A percentile compares a stretch with the other conserved stretches of the same genome.
Evolutionary conservation across 1,140 invertebrate species (phyloP).

Genomic region (Hylaeus volcanicus): DNA sequence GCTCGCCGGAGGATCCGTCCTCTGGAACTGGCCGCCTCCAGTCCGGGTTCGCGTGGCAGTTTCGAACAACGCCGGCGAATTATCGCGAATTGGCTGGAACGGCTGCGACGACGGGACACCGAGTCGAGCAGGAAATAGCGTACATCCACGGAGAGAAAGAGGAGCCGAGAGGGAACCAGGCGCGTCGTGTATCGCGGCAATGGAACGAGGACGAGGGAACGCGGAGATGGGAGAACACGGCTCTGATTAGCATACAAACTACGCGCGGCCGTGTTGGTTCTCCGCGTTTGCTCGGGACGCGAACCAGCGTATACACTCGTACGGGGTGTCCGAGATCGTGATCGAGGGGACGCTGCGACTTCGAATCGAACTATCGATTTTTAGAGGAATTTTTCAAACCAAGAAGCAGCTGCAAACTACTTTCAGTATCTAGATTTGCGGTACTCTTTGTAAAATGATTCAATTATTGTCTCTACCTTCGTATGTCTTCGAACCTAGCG

Average conservation of each 20-base stretch:
- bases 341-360: constrained; percentile 1
- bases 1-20: too few relatives aligned
- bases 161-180: background rate
- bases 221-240: constrained; percentile 65
- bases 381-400: too few relatives aligned
- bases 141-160: constrained; percentile 19
- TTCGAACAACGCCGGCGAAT: constrained; percentile 19
- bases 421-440: too few relatives aligned
- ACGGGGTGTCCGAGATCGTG: constrained; percentile 5
- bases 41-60: constrained; percentile 7
- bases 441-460: too few relatives aligned
- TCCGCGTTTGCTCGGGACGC: constrained; percentile 47
- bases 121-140: constrained; percentile 46
- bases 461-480: too few relatives aligned
- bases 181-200: background rate
- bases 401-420: too few relatives aligned
- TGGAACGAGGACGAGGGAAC: constrained; percentile 23
- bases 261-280: constrained; percentile 65
- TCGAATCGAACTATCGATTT: background rate
- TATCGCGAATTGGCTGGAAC: constrained; percentile 29
- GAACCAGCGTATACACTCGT: constrained; percentile 11
- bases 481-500: too few relatives aligned
- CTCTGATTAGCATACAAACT: constrained; percentile 74
- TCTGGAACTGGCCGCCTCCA: background rate
- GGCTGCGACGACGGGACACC: constrained; percentile 42